Evolutionary conservation across 2,113 vertebrate genomes (phyloP).

Genomic region (Marcusenius ussheri): DNA sequence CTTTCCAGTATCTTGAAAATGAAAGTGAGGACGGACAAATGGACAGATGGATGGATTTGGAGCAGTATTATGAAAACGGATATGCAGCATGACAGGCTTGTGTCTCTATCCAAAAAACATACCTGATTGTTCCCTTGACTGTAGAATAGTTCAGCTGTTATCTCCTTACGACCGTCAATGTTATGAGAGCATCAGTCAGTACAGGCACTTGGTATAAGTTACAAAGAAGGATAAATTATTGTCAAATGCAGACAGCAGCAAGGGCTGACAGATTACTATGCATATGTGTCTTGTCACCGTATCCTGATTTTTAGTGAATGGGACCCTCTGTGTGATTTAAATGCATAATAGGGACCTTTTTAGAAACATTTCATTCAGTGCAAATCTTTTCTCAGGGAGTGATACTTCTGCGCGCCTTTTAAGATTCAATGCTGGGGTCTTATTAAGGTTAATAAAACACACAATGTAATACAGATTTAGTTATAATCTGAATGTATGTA

Average conservation of each 20-base stretch:
- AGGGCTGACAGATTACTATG: constrained; percentile 36
- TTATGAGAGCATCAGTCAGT: constrained; percentile 50
- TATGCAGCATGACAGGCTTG: constrained; percentile 1
- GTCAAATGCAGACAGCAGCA: constrained; percentile 37
- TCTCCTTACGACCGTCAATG: constrained; percentile 46
- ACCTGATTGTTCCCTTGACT: constrained; percentile 16
- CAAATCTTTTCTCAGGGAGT: neutral
- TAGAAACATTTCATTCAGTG: neutral
- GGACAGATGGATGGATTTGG: neutral
- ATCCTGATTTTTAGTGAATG: constrained; percentile 36
- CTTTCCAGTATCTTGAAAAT: neutral
- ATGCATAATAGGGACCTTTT: neutral
- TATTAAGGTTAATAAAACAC: neutral
- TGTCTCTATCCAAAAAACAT: neutral
- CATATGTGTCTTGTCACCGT: constrained; percentile 36
- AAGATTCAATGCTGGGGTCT: neutral
- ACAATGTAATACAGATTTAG: neutral
- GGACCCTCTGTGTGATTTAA: constrained; percentile 43
- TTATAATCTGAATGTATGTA: neutral
- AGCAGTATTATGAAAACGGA: neutral
- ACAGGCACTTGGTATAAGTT: constrained; percentile 40
- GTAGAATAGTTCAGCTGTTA: constrained; percentile 7
- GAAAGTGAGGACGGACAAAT: neutral
- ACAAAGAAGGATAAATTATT: constrained; percentile 46
- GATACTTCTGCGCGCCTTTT: neutral